Percentiles rank a stretch among this genome's conserved stretches.
Evolutionary conservation across 2,113 vertebrate genomes (phyloP).

Genomic region (Plotosus lineatus): DNA sequence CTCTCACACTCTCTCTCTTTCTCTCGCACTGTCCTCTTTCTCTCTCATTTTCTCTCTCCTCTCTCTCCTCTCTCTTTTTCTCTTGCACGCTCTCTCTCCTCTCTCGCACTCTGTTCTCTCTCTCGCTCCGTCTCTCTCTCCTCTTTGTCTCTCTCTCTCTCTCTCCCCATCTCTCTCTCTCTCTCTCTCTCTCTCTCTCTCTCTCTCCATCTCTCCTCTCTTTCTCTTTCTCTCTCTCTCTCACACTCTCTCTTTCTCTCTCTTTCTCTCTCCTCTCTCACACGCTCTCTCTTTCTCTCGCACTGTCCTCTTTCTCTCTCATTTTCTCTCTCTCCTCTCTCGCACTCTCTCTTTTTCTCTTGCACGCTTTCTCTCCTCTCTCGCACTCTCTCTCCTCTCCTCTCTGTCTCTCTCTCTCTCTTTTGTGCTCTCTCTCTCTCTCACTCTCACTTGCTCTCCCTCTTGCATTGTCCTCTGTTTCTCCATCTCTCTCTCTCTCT

Average conservation of each 20-base stretch:
- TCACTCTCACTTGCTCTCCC: constrained; percentile 22
- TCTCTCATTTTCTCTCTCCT: constrained; percentile 4
- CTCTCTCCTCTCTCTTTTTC: neutral
- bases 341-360: neutral
- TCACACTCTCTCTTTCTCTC: neutral
- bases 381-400: constrained; percentile 8
- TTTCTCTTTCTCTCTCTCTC: neutral
- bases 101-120: too few species aligned
- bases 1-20: neutral
- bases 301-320: neutral
- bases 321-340: too few species aligned
- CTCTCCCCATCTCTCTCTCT: neutral
- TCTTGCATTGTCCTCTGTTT: too few species aligned
- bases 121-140: constrained; percentile 8
- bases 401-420: neutral
- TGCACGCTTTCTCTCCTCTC: neutral
- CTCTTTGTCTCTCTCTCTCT: neutral
- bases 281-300: constrained; percentile 22
- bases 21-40: neutral
- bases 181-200: neutral
- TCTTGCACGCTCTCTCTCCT: neutral
- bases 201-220: constrained; percentile 28
- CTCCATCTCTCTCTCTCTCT: neutral
- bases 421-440: neutral
- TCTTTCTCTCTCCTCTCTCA: neutral